Evolutionary conservation across 2,797 vertebrate species (phyloP), one percentile per base, ranked within the genome.

Genomic region (Tenualosa thibaudeaui): DNA sequence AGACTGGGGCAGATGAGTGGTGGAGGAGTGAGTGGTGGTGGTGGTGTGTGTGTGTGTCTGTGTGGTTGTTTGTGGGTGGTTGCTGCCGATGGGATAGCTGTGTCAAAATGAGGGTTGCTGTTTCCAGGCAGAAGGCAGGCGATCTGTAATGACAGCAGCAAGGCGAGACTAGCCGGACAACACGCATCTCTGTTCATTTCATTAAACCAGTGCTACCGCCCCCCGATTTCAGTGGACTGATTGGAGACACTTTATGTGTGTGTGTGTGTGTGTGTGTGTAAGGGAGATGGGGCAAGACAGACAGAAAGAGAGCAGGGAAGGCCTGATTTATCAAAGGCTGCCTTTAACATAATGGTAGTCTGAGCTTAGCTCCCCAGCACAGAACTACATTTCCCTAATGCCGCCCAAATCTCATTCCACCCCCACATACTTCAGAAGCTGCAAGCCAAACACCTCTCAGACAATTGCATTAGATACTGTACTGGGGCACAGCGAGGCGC

Each of bases 401-500:
- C 91, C 85, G 87, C 87, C 81, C 82, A 85, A 89, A 91, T 86
- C 85, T 88, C 86, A 90, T 87, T 86, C 87, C 87, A 87, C 85
- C 86, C 31, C 86, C 90, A 82, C 85, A 88, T 82, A 88, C 53
- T 85, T 83, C 86, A 91, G 91, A 83, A 91, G 87, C 86, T 88
- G 86, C 88, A 62, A 90, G 81, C 37, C 84, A 88, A 93, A 91
- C 90, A 89, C 87, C 90, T 90, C 85, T 19, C 82, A 87, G 68
- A 85, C 93, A 91, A 93, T 91, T 90, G 87, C 85, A 88, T 92
- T 89, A 89, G 89, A 89, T 87, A 86, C 82, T 86, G 82, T 49
- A 87, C 87, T 86, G 92, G 92, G 81, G 68, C 31, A 82, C 85
- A 37, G 22, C 75, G 51, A 89, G 87, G 86, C 84, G 91, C 87